Evolutionary conservation across 1,140 invertebrate species (phyloP).

Genomic region (Sipha flava): DNA sequence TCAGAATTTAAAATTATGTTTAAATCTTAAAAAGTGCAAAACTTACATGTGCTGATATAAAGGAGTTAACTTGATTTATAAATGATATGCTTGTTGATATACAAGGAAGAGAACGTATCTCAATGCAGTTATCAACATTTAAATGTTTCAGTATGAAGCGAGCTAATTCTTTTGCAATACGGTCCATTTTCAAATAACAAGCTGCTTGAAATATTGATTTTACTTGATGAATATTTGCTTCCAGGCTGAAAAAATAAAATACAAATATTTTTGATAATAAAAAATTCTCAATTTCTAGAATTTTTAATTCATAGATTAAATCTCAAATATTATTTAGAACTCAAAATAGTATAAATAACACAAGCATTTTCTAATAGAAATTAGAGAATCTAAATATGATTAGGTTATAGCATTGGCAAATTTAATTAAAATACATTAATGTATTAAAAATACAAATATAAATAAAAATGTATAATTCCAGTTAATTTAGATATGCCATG

Average conservation of each 20-base stretch:
- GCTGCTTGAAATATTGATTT: conserved; percentile 67
- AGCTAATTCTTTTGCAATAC: conserved; percentile 61
- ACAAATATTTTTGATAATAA: too few relatives aligned
- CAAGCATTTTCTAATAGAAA: too few relatives aligned
- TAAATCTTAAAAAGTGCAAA: not conserved
- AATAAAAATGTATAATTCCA: too few relatives aligned
- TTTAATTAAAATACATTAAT: not conserved
- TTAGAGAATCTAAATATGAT: too few relatives aligned
- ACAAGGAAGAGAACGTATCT: conserved; percentile 58
- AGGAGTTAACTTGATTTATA: conserved; percentile 56
- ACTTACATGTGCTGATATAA: conserved; percentile 61
- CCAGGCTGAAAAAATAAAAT: conserved; percentile 46
- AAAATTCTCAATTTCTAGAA: too few relatives aligned
- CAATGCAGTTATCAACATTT: conserved; percentile 60
- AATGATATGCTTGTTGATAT: conserved; percentile 55
- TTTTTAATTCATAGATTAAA: too few relatives aligned
- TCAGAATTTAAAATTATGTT: not conserved
- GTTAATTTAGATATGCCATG: too few relatives aligned
- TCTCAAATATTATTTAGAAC: not conserved
- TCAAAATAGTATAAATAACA: not conserved
- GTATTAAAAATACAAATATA: not conserved
- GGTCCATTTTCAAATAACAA: conserved; percentile 61
- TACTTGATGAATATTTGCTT: conserved; percentile 52
- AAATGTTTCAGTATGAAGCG: conserved; percentile 59
- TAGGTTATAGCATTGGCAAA: not conserved